Evolutionary conservation across 2,113 vertebrate species (phyloP), one percentile per base, ranked within the genome.

Genomic region (Oenanthe oenanthe): DNA sequence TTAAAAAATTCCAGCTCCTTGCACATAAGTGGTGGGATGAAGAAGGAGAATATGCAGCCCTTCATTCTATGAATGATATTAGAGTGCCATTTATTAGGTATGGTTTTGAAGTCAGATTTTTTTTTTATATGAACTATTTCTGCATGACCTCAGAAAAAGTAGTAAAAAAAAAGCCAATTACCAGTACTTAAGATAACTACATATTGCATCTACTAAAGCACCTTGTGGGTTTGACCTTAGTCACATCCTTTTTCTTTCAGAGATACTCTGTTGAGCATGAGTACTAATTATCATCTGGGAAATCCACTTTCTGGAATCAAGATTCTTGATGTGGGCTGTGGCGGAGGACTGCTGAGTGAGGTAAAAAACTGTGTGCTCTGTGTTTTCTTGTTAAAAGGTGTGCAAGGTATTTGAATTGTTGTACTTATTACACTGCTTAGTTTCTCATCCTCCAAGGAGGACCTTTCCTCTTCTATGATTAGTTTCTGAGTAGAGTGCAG

Each of bases 21-120:
- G 98, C 99, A 18, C 96, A 97, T 82, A 99, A 98, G 92, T 99
- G 99, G 99, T 99, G 99, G 99, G 98, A 99, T 89, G 98, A 99
- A 74, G 97, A 98, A 81, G 99, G 99, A 90, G 98, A 98, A 21
- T 99, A 99, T 94, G 98, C 97, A 38, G 97, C 98, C 57, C 98
- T 99, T 82, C 99, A 99, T 92, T 97, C 99, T 73, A 98, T 99
- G 99, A 99, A 99, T 82, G 99, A 99, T 79, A 97, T 99, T 50
- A 98, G 99, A 95, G 99, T 99, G 71, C 99, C 99, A 26, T 99
- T 99, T 94, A 98, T 99, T 97, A 98, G 99, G 99, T 99, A 96
- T 50, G 9, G 17, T 26, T 95, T 74, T 63, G 70, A 65, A 93
- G 73, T 82, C 22, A 26, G 22, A 11, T 81, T 78, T 73, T 70